Evolutionary conservation across 2,797 vertebrate genomes (phyloP), one percentile per base, ranked within the genome.

Genomic region (Channallabes apus): DNA sequence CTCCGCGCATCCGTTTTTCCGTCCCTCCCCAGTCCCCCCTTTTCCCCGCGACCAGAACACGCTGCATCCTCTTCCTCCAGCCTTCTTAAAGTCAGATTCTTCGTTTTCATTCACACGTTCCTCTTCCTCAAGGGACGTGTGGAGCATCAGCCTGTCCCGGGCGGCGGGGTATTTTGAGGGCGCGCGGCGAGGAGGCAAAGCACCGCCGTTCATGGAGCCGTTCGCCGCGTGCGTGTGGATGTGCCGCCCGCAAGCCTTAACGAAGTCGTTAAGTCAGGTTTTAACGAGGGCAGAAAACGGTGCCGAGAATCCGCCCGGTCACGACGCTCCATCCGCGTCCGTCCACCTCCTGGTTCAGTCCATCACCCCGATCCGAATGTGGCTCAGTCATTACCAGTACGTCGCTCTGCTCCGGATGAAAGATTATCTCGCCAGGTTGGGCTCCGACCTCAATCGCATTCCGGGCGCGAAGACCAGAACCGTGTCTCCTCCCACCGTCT

Each of bases 321-420:
- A 27, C 0, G 54, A 82, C 5, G 24, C 81, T 18, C 85, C 80
- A 0, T 29, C 90, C 9, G 95, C 95, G 59, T 94, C 93, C 0
- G 0, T 95, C 79, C 95, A 95, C 87, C 38, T 95, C 62, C 88
- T 96, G 86, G 93, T 88, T 54, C 93, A 95, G 78, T 88, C 95
- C 11, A 90, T 96, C 61, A 95, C 95, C 1, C 96, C 96, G 0
- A 86, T 99, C 85, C 94, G 94, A 51, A 86, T 97, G 92, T 96
- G 96, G 89, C 94, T 99, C 56, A 97, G 98, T 90, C 98, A 99
- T 91, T 99, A 99, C 92, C 97, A 99, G 84, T 99, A 97, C 41
- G 93, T 99, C 58, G 97, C 97, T 14, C 94, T 99, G 78, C 95
- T 99, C 85, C 95, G 98, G 82, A 95, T 98, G 94, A 99, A 96